A percentile compares a stretch with the other conserved stretches of the same genome.
phyloP scores from a whole-genome alignment of 92 coral and sea anemone species.

The Plumapathes pennacea region DNA sequence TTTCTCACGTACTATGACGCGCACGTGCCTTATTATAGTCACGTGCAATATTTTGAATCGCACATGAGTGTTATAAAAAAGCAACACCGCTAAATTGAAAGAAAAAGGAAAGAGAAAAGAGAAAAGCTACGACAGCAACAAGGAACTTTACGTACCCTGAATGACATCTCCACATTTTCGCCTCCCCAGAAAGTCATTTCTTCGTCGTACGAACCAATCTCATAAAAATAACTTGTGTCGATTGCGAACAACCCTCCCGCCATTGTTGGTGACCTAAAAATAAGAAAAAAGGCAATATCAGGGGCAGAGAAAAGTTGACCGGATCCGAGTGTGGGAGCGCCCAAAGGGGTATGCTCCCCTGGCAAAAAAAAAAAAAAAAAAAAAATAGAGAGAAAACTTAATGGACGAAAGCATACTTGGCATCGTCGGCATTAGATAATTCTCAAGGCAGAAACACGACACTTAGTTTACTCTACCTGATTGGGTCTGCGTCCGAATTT shows the following conservation, averaged over 20 bases:
- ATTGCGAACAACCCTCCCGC: constrained; percentile 97
- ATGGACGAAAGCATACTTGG: no score
- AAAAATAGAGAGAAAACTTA: background rate
- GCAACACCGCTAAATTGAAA: no score
- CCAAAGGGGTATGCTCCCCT: background rate
- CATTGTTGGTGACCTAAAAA: constrained; percentile 91
- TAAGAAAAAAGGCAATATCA: background rate
- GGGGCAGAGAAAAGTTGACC: background rate
- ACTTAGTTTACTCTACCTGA: constrained; percentile 44
- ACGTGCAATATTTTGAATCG: no score
- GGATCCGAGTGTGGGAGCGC: no score
- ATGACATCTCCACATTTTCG: constrained; percentile 95
- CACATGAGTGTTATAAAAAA: no score
- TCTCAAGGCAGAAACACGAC: background rate
- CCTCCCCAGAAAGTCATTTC: constrained; percentile 99
- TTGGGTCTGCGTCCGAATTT: constrained; percentile 70
- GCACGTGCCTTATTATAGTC: no score
- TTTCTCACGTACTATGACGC: no score
- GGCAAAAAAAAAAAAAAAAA: background rate
- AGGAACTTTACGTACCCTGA: constrained; percentile 65
- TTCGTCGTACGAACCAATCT: constrained; percentile 93
- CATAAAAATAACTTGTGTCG: constrained; percentile 80
- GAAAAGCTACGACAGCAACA: background rate
- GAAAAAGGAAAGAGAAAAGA: no score
- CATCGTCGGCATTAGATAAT: no score